Evolutionary conservation across 2,888 invertebrate genomes (phyloP).

Genomic region (Clunio marinus): DNA sequence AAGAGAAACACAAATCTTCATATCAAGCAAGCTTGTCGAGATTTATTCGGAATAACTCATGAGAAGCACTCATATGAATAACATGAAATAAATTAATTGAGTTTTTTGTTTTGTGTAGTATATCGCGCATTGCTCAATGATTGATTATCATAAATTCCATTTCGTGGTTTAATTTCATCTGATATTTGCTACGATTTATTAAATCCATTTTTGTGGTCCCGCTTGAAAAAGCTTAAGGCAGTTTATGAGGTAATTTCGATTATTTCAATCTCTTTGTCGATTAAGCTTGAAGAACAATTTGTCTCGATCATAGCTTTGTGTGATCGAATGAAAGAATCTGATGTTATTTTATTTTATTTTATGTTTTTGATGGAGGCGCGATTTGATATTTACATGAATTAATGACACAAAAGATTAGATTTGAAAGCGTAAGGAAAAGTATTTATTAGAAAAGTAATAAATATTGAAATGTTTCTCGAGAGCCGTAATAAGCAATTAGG

Average conservation of each 20-base stretch:
- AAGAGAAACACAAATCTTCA: slow-evolving; percentile 10
- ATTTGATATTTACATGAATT: slow-evolving; percentile 39
- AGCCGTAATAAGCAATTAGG: slow-evolving; percentile 10
- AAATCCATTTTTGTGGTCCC: slow-evolving; percentile 4
- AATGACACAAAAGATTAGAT: slow-evolving; percentile 9
- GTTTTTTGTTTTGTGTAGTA: slow-evolving; percentile 5
- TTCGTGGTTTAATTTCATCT: slow-evolving; percentile 21
- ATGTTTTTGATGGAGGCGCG: not conserved
- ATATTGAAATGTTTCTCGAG: not conserved
- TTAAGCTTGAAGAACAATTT: slow-evolving; percentile 21
- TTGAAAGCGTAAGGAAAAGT: not conserved
- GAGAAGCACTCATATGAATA: not conserved
- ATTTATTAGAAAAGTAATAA: not conserved
- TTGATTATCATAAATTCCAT: slow-evolving; percentile 25
- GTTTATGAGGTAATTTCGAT: slow-evolving; percentile 15
- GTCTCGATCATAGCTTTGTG: slow-evolving; percentile 2
- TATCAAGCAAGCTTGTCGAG: slow-evolving; percentile 14
- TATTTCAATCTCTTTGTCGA: slow-evolving; percentile 24
- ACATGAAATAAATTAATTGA: slow-evolving; percentile 23
- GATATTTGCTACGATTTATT: slow-evolving; percentile 22
- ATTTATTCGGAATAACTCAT: slow-evolving; percentile 19
- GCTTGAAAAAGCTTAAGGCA: not conserved
- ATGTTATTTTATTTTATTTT: not conserved
- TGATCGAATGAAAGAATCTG: not conserved
- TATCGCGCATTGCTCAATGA: slow-evolving; percentile 20